Evolutionary conservation across 2,797 vertebrate genomes (phyloP), one percentile per base, ranked within the genome.

Genomic region (Discoglossus pictus): DNA sequence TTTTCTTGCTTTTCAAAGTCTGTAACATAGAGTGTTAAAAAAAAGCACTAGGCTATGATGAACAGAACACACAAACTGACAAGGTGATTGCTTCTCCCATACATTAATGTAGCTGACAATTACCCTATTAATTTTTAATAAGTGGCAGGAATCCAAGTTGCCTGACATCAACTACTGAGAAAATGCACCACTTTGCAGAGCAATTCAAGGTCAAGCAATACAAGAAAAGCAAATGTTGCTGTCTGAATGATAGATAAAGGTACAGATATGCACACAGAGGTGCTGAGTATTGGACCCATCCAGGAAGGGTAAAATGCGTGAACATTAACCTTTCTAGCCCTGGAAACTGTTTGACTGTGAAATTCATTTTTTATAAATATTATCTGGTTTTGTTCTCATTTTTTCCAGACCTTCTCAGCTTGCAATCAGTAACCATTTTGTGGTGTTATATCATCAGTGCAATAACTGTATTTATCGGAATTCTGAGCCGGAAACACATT

Each of bases 41-140:
- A 17, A 35, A 51, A 55, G 46, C 43, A 34, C 21, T 42, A 43
- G 42, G 18, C 35, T 24, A 35, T 51, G 40, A 24, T 55, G 40
- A 51, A 51, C 42, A 58, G 24, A 42, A 34, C 7, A 43, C 7
- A 4, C 36, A 59, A 60, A 60, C 52, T 59, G 31, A 67, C 34
- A 2, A 39, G 31, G 35, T 23, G 50, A 50, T 66, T 66, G 58
- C 43, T 58, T 56, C 56, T 20, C 40, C 12, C 42, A 52, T 67
- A 59, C 21, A 67, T 67, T 20, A 58, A 17, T 36, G 55, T 35
- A 38, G 47, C 25, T 60, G 56, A 60, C 55, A 60, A 51, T 67
- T 25, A 53, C 24, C 55, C 44, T 20, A 42, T 61, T 52, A 24
- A 60, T 68, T 52, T 60, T 52, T 61, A 51, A 50, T 58, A 68